Evolutionary conservation across 1,140 invertebrate genomes (phyloP).

Genomic region (Eumaeus atala): DNA sequence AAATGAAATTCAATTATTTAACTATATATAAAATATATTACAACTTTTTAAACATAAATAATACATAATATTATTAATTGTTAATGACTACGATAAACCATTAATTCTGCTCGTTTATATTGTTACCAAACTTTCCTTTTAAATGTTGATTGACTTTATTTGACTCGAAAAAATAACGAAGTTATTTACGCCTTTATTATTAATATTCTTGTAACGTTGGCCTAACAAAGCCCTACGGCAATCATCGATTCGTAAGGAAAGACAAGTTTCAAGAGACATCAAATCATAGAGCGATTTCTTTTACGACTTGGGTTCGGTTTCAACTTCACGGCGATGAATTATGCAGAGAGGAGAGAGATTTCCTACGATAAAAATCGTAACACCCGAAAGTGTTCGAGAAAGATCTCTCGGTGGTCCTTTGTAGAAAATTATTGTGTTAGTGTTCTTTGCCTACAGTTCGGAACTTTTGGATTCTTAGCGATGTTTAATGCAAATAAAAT

Average conservation of each 20-base stretch:
- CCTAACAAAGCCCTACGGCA: conserved; percentile 33
- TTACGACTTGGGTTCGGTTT: conserved; percentile 72
- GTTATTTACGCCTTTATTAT: not conserved
- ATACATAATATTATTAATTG: too few relatives aligned
- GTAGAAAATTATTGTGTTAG: conserved; percentile 13
- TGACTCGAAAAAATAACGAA: not conserved
- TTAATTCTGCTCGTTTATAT: too few relatives aligned
- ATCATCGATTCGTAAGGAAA: conserved; percentile 57
- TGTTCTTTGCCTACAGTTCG: conserved; percentile 6
- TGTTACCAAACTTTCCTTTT: not conserved
- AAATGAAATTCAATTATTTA: too few relatives aligned
- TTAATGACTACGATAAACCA: too few relatives aligned
- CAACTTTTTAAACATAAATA: too few relatives aligned
- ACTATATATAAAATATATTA: too few relatives aligned
- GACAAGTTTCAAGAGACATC: conserved; percentile 66
- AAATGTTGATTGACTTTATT: not conserved
- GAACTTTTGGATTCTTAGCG: not conserved
- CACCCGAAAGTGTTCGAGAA: conserved; percentile 62
- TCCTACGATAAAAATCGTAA: conserved; percentile 68
- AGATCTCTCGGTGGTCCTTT: conserved; percentile 28
- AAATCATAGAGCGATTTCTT: conserved; percentile 73
- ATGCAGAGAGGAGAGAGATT: conserved; percentile 70
- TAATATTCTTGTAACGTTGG: conserved; percentile 8
- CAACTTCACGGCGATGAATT: conserved; percentile 72
- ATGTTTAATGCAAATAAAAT: too few relatives aligned